Evolutionary conservation across 2,797 vertebrate species (phyloP).

Genomic region (Synaphobranchus kaupii): DNA sequence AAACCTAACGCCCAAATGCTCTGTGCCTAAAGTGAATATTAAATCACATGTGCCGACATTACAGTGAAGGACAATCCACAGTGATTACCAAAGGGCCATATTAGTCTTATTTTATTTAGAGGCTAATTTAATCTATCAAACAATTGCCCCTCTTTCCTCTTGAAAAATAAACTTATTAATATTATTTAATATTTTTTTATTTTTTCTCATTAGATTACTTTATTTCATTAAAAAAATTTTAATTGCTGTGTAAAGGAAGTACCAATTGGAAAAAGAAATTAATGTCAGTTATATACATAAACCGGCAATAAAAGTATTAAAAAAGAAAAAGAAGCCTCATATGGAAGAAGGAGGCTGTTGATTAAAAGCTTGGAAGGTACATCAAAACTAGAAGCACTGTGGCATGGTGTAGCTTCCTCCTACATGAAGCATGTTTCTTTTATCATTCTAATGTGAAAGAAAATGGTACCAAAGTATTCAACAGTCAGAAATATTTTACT

Average conservation of each 20-base stretch:
- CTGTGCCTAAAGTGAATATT: not conserved
- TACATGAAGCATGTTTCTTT: not conserved
- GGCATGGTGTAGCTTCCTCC: not conserved
- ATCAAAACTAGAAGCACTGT: not conserved
- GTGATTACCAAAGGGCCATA: slow-evolving; percentile 19
- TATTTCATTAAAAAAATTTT: no score
- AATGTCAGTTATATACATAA: no score
- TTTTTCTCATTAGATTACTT: no score
- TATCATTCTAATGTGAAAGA: not conserved
- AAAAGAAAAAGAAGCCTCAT: not conserved
- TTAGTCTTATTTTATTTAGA: slow-evolving; percentile 21
- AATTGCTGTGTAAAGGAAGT: no score
- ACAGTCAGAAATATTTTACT: not conserved
- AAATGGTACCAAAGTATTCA: not conserved
- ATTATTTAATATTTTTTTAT: no score
- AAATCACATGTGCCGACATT: slow-evolving; percentile 8
- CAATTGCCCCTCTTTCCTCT: not conserved
- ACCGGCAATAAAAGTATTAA: no score
- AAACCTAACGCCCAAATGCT: not conserved
- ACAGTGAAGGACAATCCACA: slow-evolving; percentile 18
- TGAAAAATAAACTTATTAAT: no score
- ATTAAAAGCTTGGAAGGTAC: not conserved
- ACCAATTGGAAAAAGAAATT: no score
- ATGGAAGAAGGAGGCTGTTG: not conserved
- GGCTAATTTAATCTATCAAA: slow-evolving; percentile 15